A percentile compares a stretch with the other conserved stretches of the same genome.
Evolutionary conservation across 2,888 invertebrate genomes (phyloP).

Genomic region (Drosophila infuscata): DNA sequence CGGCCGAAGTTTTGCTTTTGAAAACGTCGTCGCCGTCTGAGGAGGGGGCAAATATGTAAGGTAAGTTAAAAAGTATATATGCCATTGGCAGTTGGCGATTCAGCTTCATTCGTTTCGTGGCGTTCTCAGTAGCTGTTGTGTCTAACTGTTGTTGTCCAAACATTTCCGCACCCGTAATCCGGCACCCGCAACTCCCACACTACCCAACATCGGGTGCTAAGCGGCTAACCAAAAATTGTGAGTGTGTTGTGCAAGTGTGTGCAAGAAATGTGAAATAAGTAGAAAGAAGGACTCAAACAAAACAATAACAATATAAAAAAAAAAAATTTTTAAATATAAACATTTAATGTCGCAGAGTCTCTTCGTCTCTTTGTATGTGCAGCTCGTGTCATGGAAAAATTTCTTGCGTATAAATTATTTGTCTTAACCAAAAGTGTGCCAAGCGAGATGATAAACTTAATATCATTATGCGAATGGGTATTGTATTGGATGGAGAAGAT

Average conservation of each 20-base stretch:
- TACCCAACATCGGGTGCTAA: conserved; percentile 23
- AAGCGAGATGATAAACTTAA: conserved; percentile 24
- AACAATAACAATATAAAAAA: too few species aligned
- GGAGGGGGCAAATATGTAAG: conserved; percentile 29
- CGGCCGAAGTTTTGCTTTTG: conserved; percentile 12
- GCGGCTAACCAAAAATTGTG: conserved; percentile 42
- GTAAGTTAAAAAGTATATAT: conserved; percentile 70
- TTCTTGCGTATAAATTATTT: conserved; percentile 34
- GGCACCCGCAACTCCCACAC: conserved; percentile 25
- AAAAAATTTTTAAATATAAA: neutral
- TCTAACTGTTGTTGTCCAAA: conserved; percentile 20
- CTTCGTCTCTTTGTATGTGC: neutral
- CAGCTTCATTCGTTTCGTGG: conserved; percentile 78
- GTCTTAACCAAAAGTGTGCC: conserved; percentile 27
- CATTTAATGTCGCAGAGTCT: neutral
- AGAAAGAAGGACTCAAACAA: conserved; percentile 30
- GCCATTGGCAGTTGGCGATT: conserved; percentile 75
- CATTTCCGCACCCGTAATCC: conserved; percentile 19
- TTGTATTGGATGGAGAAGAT: conserved; percentile 24
- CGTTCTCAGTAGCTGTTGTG: conserved; percentile 70
- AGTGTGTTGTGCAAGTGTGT: conserved; percentile 31
- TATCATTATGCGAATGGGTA: conserved; percentile 22
- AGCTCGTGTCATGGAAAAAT: conserved; percentile 43
- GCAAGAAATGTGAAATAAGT: neutral
- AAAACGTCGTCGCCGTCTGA: conserved; percentile 34